A percentile compares a stretch with the other conserved stretches of the same genome.
These are phyloP conservation scores for Dicranocentrus wangi DNA, from an alignment of 2,888 invertebrate genomes.

Conservation along the genomic window DNA sequence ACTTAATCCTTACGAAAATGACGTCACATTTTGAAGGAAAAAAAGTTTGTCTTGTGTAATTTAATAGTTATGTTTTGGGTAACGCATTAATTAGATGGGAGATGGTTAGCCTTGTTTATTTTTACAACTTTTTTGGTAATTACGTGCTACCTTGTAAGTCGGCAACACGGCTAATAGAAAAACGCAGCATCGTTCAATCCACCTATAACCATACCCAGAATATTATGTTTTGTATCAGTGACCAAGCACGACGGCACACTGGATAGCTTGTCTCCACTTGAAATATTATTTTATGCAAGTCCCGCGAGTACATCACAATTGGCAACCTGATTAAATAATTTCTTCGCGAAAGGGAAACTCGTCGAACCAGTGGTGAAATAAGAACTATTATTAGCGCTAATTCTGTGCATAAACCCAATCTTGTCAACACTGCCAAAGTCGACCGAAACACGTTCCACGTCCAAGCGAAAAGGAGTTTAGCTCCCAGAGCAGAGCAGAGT, in stretches of 20 bases:
- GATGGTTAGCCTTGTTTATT: conserved; percentile 27
- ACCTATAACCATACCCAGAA: no score
- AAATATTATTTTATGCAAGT: no score
- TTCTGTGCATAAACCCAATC: conserved; percentile 38
- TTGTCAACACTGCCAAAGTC: conserved; percentile 9
- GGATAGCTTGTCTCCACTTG: no score
- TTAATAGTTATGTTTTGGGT: conserved; percentile 41
- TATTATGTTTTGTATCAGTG: no score
- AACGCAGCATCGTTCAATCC: no score
- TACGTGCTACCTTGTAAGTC: neutral
- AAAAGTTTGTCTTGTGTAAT: conserved; percentile 36
- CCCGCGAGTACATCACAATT: no score
- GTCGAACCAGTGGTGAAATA: neutral
- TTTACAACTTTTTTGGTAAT: neutral
- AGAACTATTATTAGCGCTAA: conserved; percentile 38
- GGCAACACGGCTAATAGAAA: no score
- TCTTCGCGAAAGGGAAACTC: no score
- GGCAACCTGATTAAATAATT: no score
- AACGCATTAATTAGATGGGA: conserved; percentile 47
- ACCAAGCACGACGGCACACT: no score
- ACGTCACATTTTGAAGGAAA: conserved; percentile 46
- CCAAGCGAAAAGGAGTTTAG: neutral
- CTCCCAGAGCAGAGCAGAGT: neutral
- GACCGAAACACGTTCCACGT: neutral
- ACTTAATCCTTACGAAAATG: neutral